Conservation (phyloP, 2,113 vertebrate species). For the Vimba vimba region DNA sequence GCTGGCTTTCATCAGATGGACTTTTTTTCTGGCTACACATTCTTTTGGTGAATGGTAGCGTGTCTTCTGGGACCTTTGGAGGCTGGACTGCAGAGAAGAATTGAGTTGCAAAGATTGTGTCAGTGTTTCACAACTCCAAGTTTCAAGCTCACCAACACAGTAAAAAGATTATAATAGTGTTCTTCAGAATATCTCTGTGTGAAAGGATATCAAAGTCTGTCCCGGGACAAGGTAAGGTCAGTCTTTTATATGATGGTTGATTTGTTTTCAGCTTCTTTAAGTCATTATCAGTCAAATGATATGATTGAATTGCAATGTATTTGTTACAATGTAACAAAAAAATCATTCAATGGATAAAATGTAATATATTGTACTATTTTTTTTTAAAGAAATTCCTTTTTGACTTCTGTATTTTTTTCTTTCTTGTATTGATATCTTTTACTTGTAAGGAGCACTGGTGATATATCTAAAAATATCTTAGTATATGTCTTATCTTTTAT, state of each 20-base stretch:
- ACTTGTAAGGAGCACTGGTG: neutral
- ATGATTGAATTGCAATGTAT: neutral
- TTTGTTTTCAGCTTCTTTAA: neutral
- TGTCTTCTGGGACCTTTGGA: neutral
- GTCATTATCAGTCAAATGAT: neutral
- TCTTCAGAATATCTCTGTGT: neutral
- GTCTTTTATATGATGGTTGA: neutral
- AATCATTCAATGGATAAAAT: neutral
- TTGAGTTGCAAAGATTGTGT: neutral
- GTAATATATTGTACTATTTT: neutral
- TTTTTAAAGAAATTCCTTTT: too few relatives aligned
- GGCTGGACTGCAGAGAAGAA: neutral
- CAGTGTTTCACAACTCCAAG: neutral
- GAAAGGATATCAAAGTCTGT: too few relatives aligned
- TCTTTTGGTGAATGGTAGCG: neutral
- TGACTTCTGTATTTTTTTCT: neutral
- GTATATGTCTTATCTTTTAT: too few relatives aligned
- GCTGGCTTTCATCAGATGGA: constrained; percentile 1
- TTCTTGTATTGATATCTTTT: neutral
- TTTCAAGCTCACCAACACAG: too few relatives aligned
- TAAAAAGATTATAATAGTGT: neutral
- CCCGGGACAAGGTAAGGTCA: neutral
- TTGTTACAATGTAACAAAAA: neutral
- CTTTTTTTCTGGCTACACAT: neutral
- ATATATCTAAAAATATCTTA: too few relatives aligned